Evolutionary conservation across 2,113 vertebrate genomes (phyloP).

Genomic region (Syngnathus typhle): DNA sequence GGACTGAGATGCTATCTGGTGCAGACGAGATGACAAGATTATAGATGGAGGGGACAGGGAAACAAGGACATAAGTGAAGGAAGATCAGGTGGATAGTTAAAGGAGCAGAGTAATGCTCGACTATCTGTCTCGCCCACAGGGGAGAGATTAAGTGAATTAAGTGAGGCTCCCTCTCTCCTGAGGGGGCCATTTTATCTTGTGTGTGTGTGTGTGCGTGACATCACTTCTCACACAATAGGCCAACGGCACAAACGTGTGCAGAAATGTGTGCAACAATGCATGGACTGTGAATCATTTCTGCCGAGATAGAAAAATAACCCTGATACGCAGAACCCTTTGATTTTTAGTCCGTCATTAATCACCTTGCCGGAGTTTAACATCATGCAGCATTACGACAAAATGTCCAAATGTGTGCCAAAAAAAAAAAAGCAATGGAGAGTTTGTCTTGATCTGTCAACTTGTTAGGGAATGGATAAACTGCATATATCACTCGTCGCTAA

Average conservation of each 20-base stretch:
- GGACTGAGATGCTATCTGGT: too few species aligned
- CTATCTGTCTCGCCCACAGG: constrained; percentile 24
- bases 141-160: constrained; percentile 35
- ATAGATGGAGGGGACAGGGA: constrained; percentile 25
- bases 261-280: background rate
- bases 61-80: constrained; percentile 23
- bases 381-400: background rate
- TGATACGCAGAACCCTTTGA: background rate
- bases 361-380: background rate
- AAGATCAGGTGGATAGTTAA: constrained; percentile 20
- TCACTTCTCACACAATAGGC: constrained; percentile 50
- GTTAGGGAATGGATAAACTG: too few species aligned
- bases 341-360: background rate
- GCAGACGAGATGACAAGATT: constrained; percentile 17
- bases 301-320: background rate
- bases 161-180: constrained; percentile 44
- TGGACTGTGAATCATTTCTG: background rate
- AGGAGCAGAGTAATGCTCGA: constrained; percentile 7
- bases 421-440: too few species aligned
- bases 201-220: constrained; percentile 18
- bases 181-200: constrained; percentile 52
- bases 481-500: too few species aligned
- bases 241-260: background rate
- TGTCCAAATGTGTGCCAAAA: background rate
- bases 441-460: too few species aligned